Percentiles rank a stretch among this genome's conserved stretches.
Evolutionary conservation across 1,140 invertebrate species (phyloP).

Genomic region (Drosophila nannoptera): DNA sequence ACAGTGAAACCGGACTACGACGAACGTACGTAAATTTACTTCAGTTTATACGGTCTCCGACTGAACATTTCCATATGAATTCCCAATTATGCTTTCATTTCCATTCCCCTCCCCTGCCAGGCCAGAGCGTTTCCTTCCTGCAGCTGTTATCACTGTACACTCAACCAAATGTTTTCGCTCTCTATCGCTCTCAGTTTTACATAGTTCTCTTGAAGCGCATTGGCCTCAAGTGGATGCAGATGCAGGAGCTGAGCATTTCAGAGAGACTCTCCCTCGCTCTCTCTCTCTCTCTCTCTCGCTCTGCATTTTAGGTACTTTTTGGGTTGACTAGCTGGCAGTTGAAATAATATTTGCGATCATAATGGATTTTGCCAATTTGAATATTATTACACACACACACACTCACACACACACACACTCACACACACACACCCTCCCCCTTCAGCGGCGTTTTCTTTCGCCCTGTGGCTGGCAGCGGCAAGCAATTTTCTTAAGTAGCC

Average conservation of each 20-base stretch:
- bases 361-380: conserved; percentile 77
- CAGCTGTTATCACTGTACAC: conserved; percentile 7
- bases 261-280: conserved; percentile 5
- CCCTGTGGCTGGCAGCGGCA: conserved; percentile 41
- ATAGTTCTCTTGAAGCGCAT: conserved; percentile 26
- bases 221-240: conserved; percentile 34
- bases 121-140: background rate
- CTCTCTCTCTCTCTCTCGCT: background rate
- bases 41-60: background rate
- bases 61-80: background rate
- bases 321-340: conserved; percentile 48
- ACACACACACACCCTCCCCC: conserved; percentile 8
- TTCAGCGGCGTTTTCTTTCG: conserved; percentile 45
- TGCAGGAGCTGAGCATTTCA: conserved; percentile 28
- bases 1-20: conserved; percentile 22
- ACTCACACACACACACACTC: conserved; percentile 42
- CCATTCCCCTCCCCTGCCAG: background rate
- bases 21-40: background rate
- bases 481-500: conserved; percentile 76
- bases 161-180: conserved; percentile 12
- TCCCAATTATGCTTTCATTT: background rate
- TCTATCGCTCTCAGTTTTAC: conserved; percentile 19
- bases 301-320: conserved; percentile 35
- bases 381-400: conserved; percentile 71
- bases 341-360: conserved; percentile 77